phyloP scores from a whole-genome alignment of 2,113 vertebrate species.

The Melierax canorus region DNA sequence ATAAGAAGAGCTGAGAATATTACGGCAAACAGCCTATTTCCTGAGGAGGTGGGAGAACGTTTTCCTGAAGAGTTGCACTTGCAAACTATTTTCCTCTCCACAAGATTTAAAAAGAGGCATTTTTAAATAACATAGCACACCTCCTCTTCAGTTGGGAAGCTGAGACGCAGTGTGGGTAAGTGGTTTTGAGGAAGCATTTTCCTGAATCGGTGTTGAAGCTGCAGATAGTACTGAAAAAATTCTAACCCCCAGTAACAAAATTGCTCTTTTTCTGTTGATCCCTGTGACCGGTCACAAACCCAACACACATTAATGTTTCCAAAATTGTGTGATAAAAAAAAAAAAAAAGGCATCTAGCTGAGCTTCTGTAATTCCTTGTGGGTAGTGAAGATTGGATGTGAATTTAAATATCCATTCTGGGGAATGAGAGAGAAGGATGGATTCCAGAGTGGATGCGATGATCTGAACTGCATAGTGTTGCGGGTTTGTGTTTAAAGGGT shows the following conservation, averaged over 20 bases:
- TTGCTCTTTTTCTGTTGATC: background rate
- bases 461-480: background rate
- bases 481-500: background rate
- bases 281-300: background rate
- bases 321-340: background rate
- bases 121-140: slow-evolving; percentile 34
- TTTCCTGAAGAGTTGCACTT: slow-evolving; percentile 5
- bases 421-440: background rate
- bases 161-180: background rate
- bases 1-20: background rate
- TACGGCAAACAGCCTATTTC: background rate
- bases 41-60: background rate
- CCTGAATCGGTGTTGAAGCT: background rate
- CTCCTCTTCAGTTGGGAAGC: slow-evolving; percentile 1
- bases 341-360: background rate
- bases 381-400: background rate
- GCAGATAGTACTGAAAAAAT: background rate
- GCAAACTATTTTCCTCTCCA: slow-evolving; percentile 24
- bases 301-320: background rate
- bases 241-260: background rate
- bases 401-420: background rate
- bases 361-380: background rate
- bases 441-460: background rate
- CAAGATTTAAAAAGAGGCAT: slow-evolving; percentile 12
- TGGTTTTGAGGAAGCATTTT: slow-evolving; percentile 26